Evolutionary conservation across 2,797 vertebrate species (phyloP).

Genomic region (Micromesistius poutassou): DNA sequence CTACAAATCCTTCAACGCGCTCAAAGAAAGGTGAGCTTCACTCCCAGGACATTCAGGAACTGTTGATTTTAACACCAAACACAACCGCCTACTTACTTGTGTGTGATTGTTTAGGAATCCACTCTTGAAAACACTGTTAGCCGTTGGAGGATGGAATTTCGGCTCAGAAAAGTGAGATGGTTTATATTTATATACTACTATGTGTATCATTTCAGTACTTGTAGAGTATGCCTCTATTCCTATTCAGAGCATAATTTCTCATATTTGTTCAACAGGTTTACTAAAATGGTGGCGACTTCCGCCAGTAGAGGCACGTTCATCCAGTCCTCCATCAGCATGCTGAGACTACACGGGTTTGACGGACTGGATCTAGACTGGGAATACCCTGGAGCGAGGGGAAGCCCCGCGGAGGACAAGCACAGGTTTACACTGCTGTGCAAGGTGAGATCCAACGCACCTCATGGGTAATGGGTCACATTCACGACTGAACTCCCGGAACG

Average conservation of each 20-base stretch:
- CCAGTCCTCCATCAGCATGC: constrained; percentile 69
- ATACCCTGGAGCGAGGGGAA: constrained; percentile 78
- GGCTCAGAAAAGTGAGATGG: constrained; percentile 70
- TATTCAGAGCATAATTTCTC: neutral
- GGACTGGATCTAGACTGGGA: constrained; percentile 84
- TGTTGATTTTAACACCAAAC: neutral
- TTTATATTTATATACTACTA: neutral
- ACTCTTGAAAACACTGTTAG: constrained; percentile 74
- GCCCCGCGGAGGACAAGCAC: constrained; percentile 71
- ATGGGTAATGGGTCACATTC: neutral
- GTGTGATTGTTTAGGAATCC: constrained; percentile 64
- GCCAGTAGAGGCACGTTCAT: constrained; percentile 73
- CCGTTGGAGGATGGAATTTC: constrained; percentile 80
- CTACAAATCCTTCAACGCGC: constrained; percentile 71
- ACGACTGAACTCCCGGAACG: too few relatives aligned
- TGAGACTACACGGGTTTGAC: constrained; percentile 75
- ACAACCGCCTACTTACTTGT: neutral
- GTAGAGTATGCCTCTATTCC: neutral
- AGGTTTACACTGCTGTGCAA: constrained; percentile 75
- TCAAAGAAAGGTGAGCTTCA: constrained; percentile 69
- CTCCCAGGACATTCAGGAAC: neutral
- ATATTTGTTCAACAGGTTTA: constrained; percentile 67
- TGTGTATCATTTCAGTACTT: neutral
- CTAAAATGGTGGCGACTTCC: constrained; percentile 67
- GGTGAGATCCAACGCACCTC: constrained; percentile 45